These are phyloP conservation scores for Anolis carolinensis DNA, from an alignment of 2,113 vertebrate species.

Conservation along the genomic window DNA sequence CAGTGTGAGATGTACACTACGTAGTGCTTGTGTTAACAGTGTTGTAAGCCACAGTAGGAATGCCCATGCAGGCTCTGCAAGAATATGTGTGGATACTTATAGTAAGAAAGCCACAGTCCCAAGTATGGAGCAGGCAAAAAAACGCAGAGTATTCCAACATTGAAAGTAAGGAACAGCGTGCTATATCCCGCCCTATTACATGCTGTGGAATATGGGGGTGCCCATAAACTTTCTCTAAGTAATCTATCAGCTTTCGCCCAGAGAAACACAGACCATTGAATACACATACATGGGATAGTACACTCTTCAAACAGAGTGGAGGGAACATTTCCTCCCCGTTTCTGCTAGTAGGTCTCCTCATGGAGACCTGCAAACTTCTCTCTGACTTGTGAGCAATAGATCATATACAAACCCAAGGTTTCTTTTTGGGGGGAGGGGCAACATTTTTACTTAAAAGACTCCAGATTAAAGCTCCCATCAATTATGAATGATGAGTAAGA, in stretches of 20 bases:
- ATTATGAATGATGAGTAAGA: neutral
- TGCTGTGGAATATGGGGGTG: neutral
- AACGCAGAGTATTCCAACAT: neutral
- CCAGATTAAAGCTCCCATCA: neutral
- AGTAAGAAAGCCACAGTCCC: conserved; percentile 8
- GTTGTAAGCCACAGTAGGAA: no score
- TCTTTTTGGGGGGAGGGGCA: neutral
- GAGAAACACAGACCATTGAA: neutral
- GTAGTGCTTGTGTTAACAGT: neutral
- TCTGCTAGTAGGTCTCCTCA: no score
- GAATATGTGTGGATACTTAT: neutral
- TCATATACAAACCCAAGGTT: no score
- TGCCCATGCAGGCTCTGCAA: no score
- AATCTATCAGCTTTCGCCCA: neutral
- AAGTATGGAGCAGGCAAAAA: neutral
- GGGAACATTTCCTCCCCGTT: no score
- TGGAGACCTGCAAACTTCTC: no score
- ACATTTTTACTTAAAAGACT: neutral
- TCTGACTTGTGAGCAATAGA: no score
- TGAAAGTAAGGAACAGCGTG: no score
- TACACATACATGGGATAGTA: neutral
- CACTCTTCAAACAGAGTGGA: neutral
- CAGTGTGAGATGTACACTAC: neutral
- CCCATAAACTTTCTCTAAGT: neutral
- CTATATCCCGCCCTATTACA: neutral